phyloP scores from a whole-genome alignment of 23 tunicate genomes.

The Oikopleura albicans region DNA sequence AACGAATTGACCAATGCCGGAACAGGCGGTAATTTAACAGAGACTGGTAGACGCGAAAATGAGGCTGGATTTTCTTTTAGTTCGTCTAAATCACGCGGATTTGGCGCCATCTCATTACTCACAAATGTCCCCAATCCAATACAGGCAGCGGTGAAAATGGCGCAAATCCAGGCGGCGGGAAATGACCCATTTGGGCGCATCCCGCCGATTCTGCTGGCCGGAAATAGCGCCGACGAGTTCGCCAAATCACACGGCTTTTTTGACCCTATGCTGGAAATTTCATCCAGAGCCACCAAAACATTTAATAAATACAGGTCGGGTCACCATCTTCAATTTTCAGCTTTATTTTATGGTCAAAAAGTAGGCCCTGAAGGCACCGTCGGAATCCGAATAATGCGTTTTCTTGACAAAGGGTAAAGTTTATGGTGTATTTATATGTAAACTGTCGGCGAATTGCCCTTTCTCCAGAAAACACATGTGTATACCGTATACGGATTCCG shows the following conservation, averaged over 20 bases:
- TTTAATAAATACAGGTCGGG: background rate
- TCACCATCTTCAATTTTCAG: too few species aligned
- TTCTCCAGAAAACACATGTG: too few species aligned
- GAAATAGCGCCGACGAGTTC: background rate
- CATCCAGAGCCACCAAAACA: background rate
- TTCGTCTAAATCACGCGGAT: background rate
- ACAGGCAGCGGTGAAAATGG: background rate
- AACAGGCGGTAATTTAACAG: background rate
- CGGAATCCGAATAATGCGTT: too few species aligned
- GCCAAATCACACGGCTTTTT: background rate
- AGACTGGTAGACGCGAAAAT: background rate
- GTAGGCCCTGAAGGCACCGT: too few species aligned
- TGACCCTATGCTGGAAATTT: background rate
- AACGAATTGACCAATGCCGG: background rate
- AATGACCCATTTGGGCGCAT: background rate
- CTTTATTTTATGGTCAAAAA: too few species aligned
- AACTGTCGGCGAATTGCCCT: too few species aligned
- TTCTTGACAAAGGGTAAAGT: too few species aligned
- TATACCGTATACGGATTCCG: too few species aligned
- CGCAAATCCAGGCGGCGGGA: background rate
- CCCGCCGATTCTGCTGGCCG: conserved; percentile 8
- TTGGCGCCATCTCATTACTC: background rate
- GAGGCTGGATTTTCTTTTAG: background rate
- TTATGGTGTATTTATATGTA: too few species aligned
- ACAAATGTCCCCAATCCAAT: conserved; percentile 2